Conservation (phyloP, 2,797 vertebrate genomes). For the Rhinogobio ventralis region DNA sequence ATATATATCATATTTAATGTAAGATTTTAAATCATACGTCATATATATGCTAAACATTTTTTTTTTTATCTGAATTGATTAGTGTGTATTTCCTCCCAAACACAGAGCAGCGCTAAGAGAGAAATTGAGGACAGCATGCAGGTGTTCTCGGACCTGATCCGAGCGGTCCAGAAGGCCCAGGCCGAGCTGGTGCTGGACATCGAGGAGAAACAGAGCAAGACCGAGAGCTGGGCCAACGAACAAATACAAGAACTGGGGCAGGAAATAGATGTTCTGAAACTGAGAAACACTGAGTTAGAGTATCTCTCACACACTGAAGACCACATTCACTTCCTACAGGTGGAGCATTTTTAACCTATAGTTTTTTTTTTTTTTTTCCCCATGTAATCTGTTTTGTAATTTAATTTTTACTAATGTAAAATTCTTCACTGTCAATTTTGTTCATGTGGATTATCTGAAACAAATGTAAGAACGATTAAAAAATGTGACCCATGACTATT, state of each 20-base stretch:
- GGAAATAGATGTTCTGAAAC: constrained; percentile 63
- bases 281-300: constrained; percentile 73
- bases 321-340: constrained; percentile 83
- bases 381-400: background rate
- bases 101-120: constrained; percentile 72
- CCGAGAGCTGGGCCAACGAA: constrained; percentile 68
- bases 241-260: constrained; percentile 73
- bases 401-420: background rate
- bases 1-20: too few species aligned
- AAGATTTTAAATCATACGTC: too few species aligned
- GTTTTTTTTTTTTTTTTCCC: background rate
- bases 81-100: background rate
- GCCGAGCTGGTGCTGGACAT: constrained; percentile 71
- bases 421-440: background rate
- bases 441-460: background rate
- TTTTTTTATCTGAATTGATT: background rate
- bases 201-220: constrained; percentile 76
- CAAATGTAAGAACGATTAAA: background rate
- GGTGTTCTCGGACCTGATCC: constrained; percentile 77
- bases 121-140: constrained; percentile 76
- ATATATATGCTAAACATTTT: background rate
- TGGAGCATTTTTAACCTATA: constrained; percentile 15
- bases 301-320: constrained; percentile 74
- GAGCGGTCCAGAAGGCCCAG: constrained; percentile 76
- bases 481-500: background rate